Conservation (phyloP, 2,797 vertebrate species). For the Argentina silus region DNA sequence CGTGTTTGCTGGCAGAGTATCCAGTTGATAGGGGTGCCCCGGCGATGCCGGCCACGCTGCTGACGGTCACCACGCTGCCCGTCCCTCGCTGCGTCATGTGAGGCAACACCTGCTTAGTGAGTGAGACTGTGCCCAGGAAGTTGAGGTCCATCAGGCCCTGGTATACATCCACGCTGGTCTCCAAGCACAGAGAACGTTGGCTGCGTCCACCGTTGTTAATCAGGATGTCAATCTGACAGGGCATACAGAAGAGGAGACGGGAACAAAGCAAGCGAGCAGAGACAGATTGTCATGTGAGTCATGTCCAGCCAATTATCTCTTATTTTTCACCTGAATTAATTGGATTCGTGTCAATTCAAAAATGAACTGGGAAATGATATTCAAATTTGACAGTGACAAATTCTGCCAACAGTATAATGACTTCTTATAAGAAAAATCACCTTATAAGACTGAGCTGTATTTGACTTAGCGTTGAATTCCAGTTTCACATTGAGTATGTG, state of each 20-base stretch:
- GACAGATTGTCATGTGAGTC: not conserved
- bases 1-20: constrained; percentile 93
- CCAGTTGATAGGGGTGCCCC: constrained; percentile 82
- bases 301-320: not conserved
- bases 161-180: constrained; percentile 86
- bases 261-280: not conserved
- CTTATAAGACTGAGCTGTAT: not conserved
- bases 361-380: not conserved
- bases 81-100: constrained; percentile 85
- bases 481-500: not conserved
- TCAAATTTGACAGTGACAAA: not conserved
- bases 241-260: not conserved
- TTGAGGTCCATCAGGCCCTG: constrained; percentile 89
- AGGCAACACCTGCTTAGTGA: constrained; percentile 89
- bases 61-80: constrained; percentile 88
- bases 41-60: constrained; percentile 84
- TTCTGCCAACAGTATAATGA: not conserved
- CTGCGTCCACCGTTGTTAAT: constrained; percentile 91
- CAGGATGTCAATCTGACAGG: constrained; percentile 87
- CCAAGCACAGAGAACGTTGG: constrained; percentile 86
- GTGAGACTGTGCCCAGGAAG: constrained; percentile 89
- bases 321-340: not conserved
- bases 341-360: not conserved
- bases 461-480: not conserved
- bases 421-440: not conserved